Percentiles rank a stretch among this genome's conserved stretches.
Conservation (phyloP, 2,113 vertebrate genomes). For the Furnarius figulus region DNA sequence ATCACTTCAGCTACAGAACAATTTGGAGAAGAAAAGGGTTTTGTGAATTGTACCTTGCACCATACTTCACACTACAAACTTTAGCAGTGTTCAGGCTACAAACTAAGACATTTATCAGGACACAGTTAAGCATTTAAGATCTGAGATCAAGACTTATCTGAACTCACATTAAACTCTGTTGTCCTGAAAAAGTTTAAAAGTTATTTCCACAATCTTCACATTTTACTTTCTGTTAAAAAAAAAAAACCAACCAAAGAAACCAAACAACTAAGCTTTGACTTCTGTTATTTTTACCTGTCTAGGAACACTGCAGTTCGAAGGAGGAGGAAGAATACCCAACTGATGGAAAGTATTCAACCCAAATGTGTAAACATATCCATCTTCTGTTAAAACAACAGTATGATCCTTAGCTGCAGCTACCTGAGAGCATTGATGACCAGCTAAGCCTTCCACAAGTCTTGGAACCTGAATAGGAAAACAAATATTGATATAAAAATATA, state of each 20-base stretch:
- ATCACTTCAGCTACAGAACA: not conserved
- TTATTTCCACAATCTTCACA: not conserved
- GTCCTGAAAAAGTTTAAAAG: not conserved
- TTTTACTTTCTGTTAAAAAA: not conserved
- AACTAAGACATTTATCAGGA: not conserved
- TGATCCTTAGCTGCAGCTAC: constrained; percentile 95
- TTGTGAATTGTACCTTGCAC: not conserved
- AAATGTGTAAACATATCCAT: constrained; percentile 92
- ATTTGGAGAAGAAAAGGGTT: not conserved
- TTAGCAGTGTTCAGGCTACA: not conserved
- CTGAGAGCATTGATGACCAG: constrained; percentile 86
- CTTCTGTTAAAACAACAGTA: constrained; percentile 92
- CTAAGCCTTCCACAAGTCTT: constrained; percentile 88
- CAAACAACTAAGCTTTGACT: not conserved
- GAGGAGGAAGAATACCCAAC: constrained; percentile 87
- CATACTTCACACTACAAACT: not conserved
- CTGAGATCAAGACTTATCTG: not conserved
- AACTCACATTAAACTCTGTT: not conserved
- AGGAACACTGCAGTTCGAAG: constrained; percentile 83
- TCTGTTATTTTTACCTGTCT: constrained; percentile 85
- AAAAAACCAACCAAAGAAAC: not conserved
- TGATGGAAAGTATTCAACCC: constrained; percentile 95
- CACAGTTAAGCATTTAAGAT: not conserved
- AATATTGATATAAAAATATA: not conserved
- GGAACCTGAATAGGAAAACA: constrained; percentile 79